Conservation (phyloP, 1,140 invertebrate genomes). For the Sycophaga agraensis region DNA sequence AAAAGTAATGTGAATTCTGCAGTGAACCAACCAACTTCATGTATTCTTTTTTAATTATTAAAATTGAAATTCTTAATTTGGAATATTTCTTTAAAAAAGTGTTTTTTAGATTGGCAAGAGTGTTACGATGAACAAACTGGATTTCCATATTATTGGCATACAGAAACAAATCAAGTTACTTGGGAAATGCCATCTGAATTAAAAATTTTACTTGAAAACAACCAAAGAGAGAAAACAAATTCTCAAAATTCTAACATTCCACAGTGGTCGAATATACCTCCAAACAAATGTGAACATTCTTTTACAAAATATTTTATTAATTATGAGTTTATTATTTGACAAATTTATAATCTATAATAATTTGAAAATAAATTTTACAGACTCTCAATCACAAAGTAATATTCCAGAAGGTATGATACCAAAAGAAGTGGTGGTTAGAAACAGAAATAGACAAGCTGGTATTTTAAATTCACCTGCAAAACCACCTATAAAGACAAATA, state of each 20-base stretch:
- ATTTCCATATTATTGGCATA: slow-evolving; percentile 76
- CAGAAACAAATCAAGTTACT: slow-evolving; percentile 69
- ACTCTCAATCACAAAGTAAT: slow-evolving; percentile 48
- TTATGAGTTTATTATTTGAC: background rate
- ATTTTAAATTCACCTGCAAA: slow-evolving; percentile 29
- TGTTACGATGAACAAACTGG: slow-evolving; percentile 69
- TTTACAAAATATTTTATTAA: background rate
- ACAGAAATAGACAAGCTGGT: slow-evolving; percentile 46
- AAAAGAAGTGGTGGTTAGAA: slow-evolving; percentile 52
- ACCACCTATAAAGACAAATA: slow-evolving; percentile 20
- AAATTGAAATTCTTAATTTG: background rate
- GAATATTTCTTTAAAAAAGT: background rate
- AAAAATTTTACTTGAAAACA: slow-evolving; percentile 40
- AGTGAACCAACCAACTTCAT: slow-evolving; percentile 9
- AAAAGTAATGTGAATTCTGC: slow-evolving; percentile 14
- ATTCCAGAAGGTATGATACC: slow-evolving; percentile 56
- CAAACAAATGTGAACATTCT: slow-evolving; percentile 29
- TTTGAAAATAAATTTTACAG: slow-evolving; percentile 30
- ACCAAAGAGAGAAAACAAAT: slow-evolving; percentile 29
- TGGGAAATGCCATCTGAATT: slow-evolving; percentile 70
- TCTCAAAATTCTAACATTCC: slow-evolving; percentile 37
- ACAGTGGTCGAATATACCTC: slow-evolving; percentile 37
- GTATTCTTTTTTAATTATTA: slow-evolving; percentile 5
- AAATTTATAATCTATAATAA: background rate
- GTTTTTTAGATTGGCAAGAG: slow-evolving; percentile 64